Percentiles rank a stretch among this genome's conserved stretches.
Conservation (phyloP, 2,888 invertebrate genomes). For the Synergus itoensis region DNA sequence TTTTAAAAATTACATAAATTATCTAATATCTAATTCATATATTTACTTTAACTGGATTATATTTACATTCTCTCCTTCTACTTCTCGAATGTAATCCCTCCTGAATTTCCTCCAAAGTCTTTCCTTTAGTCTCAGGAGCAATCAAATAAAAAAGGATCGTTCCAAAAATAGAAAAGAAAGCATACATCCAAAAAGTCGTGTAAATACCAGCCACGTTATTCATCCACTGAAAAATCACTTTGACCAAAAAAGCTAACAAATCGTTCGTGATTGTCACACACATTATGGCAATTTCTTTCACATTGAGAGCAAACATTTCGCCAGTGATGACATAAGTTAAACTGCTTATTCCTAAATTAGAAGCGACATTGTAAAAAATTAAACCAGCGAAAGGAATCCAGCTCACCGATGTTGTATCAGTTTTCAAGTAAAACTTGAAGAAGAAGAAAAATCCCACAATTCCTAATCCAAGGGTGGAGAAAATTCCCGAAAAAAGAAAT, state of each 20-base stretch:
- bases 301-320: constrained; percentile 83
- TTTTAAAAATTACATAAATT: not conserved
- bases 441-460: constrained; percentile 81
- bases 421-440: constrained; percentile 78
- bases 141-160: constrained; percentile 79
- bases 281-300: constrained; percentile 83
- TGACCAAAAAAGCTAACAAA: constrained; percentile 81
- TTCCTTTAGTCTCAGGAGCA: constrained; percentile 83
- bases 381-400: constrained; percentile 82
- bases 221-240: constrained; percentile 81
- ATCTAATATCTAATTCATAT: too few relatives aligned
- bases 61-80: not conserved
- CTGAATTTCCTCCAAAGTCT: constrained; percentile 82
- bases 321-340: constrained; percentile 83
- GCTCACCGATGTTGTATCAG: constrained; percentile 78
- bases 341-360: constrained; percentile 82
- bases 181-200: constrained; percentile 81
- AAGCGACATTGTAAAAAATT: constrained; percentile 82
- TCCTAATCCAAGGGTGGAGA: constrained; percentile 80
- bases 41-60: too few relatives aligned
- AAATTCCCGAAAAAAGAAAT: constrained; percentile 81
- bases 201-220: constrained; percentile 79
- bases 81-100: constrained; percentile 58
- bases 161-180: constrained; percentile 68
- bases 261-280: constrained; percentile 83